phyloP scores from a whole-genome alignment of 2,888 invertebrate genomes.

The Drosophila buzzatii region DNA sequence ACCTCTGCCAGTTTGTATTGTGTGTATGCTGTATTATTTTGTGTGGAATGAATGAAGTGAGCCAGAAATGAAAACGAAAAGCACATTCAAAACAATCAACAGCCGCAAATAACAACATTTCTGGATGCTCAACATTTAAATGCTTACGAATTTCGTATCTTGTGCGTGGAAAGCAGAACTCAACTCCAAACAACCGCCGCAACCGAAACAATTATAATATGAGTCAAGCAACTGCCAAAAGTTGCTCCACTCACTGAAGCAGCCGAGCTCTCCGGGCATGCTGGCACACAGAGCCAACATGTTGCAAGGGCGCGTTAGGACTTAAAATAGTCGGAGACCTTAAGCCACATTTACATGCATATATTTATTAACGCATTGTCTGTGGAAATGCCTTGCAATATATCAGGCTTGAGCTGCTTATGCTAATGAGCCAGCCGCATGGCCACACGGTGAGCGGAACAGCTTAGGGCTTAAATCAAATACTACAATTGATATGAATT shows the following conservation, averaged over 20 bases:
- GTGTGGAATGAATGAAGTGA: constrained; percentile 45
- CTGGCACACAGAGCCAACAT: constrained; percentile 6
- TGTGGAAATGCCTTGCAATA: constrained; percentile 15
- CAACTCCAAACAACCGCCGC: constrained; percentile 14
- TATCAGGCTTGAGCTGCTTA: constrained; percentile 47
- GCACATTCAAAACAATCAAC: constrained; percentile 60
- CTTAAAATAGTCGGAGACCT: neutral
- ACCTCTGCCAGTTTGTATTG: constrained; percentile 39
- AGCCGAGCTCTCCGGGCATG: neutral
- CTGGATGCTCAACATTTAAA: constrained; percentile 14
- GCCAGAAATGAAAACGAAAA: constrained; percentile 48
- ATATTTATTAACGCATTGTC: neutral
- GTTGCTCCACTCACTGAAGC: constrained; percentile 17
- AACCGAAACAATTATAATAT: constrained; percentile 42
- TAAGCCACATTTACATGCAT: neutral
- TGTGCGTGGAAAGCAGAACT: constrained; percentile 33
- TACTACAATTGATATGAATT: neutral
- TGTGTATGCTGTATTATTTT: constrained; percentile 10
- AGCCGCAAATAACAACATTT: constrained; percentile 37
- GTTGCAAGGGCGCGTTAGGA: constrained; percentile 6
- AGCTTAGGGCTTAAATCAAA: constrained; percentile 14
- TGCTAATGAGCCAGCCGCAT: constrained; percentile 16
- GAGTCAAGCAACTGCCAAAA: constrained; percentile 36
- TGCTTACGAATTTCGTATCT: neutral
- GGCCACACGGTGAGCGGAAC: constrained; percentile 1